A percentile compares a stretch with the other conserved stretches of the same genome.
phyloP scores from a whole-genome alignment of 2,888 invertebrate genomes.

The Netelia fuscicornis region DNA sequence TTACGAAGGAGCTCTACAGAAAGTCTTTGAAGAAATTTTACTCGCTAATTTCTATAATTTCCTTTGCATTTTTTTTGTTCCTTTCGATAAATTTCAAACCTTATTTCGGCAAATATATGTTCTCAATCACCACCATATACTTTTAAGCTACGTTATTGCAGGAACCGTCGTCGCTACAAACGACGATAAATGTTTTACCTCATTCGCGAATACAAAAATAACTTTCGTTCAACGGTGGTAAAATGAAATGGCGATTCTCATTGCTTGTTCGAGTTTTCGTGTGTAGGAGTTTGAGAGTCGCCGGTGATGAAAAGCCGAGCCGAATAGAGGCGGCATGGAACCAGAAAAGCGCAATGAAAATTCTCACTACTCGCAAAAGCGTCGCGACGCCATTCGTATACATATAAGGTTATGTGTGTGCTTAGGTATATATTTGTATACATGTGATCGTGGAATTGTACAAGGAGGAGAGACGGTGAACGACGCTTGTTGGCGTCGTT shows the following conservation, averaged over 20 bases:
- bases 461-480: conserved; percentile 18
- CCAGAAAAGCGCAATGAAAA: conserved; percentile 30
- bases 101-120: no score
- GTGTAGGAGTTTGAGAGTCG: neutral
- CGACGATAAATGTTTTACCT: conserved; percentile 13
- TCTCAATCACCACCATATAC: no score
- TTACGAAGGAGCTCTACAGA: no score
- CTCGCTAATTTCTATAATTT: no score
- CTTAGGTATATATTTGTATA: neutral
- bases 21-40: no score
- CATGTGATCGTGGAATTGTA: neutral
- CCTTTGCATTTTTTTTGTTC: no score
- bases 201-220: conserved; percentile 19
- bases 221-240: conserved; percentile 12
- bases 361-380: conserved; percentile 40
- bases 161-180: neutral
- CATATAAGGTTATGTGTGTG: neutral
- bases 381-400: conserved; percentile 1
- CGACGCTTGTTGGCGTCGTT: conserved; percentile 40
- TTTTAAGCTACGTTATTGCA: neutral
- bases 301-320: conserved; percentile 26
- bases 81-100: no score
- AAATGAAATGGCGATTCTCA: conserved; percentile 16
- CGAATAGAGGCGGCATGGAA: neutral
- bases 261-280: neutral